Conservation (phyloP, 2,888 invertebrate species). For the Scelioninae gen. 1 region DNA sequence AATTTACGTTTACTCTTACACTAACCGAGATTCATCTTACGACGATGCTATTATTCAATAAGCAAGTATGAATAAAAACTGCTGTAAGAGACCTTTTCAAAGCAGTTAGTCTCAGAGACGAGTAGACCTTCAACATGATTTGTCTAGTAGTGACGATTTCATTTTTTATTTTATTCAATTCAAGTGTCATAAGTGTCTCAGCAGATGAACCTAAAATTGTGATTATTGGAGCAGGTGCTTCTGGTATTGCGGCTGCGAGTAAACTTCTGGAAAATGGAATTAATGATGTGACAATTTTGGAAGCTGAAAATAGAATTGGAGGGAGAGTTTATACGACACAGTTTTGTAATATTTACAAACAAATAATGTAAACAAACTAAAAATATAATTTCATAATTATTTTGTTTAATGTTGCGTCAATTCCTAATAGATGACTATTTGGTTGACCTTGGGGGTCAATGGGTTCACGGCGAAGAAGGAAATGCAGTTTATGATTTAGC, state of each 20-base stretch:
- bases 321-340: conserved; percentile 83
- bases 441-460: conserved; percentile 76
- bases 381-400: background rate
- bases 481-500: conserved; percentile 76
- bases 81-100: background rate
- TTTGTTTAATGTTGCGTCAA: background rate
- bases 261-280: conserved; percentile 84
- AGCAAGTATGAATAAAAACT: conserved; percentile 6
- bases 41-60: background rate
- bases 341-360: conserved; percentile 79
- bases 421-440: conserved; percentile 37
- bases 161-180: background rate
- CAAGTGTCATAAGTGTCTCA: no score
- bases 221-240: conserved; percentile 86
- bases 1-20: no score
- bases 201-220: conserved; percentile 79
- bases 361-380: background rate
- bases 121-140: background rate
- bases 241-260: conserved; percentile 86
- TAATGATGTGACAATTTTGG: conserved; percentile 84
- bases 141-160: background rate
- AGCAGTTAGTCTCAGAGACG: background rate
- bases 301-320: conserved; percentile 84
- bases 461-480: conserved; percentile 77
- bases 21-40: no score